These are phyloP conservation scores for Phallusia fumigata DNA, from an alignment of 23 tunicate genomes.

Conservation along the genomic window DNA sequence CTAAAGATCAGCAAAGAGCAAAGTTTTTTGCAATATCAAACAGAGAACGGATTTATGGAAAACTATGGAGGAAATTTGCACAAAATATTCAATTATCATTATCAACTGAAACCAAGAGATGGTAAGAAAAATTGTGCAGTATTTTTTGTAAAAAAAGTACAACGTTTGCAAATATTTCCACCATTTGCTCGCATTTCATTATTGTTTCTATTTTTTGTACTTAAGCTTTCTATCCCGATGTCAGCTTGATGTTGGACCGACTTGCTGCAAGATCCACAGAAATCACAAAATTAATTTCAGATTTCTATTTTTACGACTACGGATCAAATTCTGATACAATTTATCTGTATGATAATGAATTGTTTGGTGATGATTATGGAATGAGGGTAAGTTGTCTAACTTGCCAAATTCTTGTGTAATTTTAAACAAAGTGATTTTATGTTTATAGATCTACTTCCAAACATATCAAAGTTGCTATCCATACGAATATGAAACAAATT, in stretches of 20 bases:
- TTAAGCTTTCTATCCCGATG: not conserved
- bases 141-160: no score
- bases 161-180: no score
- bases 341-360: not conserved
- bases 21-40: not conserved
- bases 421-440: no score
- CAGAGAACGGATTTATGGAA: not conserved
- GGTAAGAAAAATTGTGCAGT: not conserved
- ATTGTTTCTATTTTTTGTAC: not conserved
- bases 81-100: not conserved
- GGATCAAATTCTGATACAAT: not conserved
- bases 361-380: no score
- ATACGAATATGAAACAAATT: no score
- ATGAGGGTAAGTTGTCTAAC: no score
- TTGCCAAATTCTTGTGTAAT: no score
- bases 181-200: no score
- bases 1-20: not conserved
- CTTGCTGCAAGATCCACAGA: not conserved
- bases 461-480: no score
- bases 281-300: not conserved
- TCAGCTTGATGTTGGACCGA: not conserved
- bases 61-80: not conserved
- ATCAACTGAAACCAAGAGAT: not conserved
- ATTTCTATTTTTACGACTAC: not conserved
- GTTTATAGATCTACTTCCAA: no score